Evolutionary conservation across 2,797 vertebrate genomes (phyloP), one percentile per base, ranked within the genome.

Genomic region (Epinephelus coioides): DNA sequence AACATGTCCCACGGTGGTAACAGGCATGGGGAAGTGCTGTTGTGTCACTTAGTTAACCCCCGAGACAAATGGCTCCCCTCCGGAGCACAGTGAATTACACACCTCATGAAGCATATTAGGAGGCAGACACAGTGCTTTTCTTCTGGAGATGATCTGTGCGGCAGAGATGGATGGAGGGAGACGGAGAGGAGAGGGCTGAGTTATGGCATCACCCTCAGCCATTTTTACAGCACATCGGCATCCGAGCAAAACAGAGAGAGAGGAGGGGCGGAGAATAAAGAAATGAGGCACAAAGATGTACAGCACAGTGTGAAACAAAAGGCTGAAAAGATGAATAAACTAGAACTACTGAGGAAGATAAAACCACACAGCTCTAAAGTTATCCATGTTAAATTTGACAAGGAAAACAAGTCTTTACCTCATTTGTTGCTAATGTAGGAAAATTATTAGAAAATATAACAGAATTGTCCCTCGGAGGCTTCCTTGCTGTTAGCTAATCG

Each of bases 81-180:
- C 91, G 92, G 95, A 95, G 94, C 94, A 93, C 94, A 94, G 95
- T 95, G 96, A 97, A 96, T 97, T 96, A 97, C 95, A 94, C 95
- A 97, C 96, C 97, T 97, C 96, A 96, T 95, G 96, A 97, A 96
- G 95, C 95, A 96, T 96, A 97, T 97, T 96, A 97, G 96, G 94
- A 94, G 94, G 92, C 95, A 95, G 93, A 93, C 93, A 94, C 95
- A 95, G 94, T 94, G 95, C 96, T 96, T 91, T 96, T 97, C 96
- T 97, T 95, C 88, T 77, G 92, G 95, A 96, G 96, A 96, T 96
- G 96, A 97, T 97, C 94, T 47, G 73, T 94, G 89, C 93, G 93
- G 95, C 18, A 90, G 88, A 66, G 89, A 91, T 88, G 86, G 90
- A 91, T 92, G 95, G 96, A 95, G 93, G 94, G 95, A 95, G 81